Percentiles rank a stretch among this genome's conserved stretches.
These are phyloP conservation scores for Lerema accius DNA, from an alignment of 1,140 invertebrate species.

Conservation along the genomic window DNA sequence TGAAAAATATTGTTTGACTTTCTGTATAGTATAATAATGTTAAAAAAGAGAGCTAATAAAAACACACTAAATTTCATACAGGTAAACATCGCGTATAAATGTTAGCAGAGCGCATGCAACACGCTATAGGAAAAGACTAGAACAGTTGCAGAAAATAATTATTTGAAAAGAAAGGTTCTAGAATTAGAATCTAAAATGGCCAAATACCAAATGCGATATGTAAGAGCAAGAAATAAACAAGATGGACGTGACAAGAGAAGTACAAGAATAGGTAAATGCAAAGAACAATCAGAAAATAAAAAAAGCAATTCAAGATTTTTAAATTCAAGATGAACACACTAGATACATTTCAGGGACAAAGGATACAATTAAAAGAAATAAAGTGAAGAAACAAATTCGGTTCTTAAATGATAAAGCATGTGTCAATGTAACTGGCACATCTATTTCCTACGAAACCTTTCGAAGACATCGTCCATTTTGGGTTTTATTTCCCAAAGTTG, in stretches of 20 bases:
- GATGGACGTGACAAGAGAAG: background rate
- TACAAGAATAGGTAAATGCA: too few species aligned
- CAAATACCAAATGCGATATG: background rate
- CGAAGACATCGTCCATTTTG: constrained; percentile 29
- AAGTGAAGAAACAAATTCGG: constrained; percentile 37
- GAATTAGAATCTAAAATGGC: background rate
- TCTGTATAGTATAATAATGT: too few species aligned
- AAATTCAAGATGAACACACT: constrained; percentile 22
- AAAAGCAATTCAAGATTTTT: background rate
- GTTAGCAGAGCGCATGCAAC: background rate
- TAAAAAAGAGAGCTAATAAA: background rate
- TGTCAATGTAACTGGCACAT: constrained; percentile 30
- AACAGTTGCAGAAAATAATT: constrained; percentile 1
- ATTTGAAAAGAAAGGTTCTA: background rate
- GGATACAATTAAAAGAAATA: constrained; percentile 33
- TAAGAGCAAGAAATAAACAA: background rate
- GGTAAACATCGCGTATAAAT: background rate
- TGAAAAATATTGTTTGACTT: too few species aligned
- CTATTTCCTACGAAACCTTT: constrained; percentile 40
- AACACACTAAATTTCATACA: background rate
- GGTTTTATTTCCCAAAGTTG: constrained; percentile 18
- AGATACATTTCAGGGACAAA: constrained; percentile 32
- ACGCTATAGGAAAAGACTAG: background rate
- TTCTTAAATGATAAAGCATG: constrained; percentile 38
- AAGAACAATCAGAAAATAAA: constrained; percentile 2